phyloP scores from a whole-genome alignment of 2,888 invertebrate species.

The Aphodius sticticus region DNA sequence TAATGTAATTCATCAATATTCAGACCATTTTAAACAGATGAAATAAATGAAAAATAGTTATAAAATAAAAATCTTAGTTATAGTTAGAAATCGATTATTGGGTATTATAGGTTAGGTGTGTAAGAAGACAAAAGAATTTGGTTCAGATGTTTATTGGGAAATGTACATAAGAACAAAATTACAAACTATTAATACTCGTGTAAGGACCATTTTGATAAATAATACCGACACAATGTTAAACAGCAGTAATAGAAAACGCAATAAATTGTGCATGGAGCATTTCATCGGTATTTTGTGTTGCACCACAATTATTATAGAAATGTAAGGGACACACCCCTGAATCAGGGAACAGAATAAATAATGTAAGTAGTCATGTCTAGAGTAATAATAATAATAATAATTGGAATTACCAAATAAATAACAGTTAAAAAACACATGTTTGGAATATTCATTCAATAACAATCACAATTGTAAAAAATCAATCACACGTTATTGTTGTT shows the following conservation, averaged over 20 bases:
- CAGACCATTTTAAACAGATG: too few relatives aligned
- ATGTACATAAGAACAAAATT: conserved; percentile 6
- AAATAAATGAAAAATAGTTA: too few relatives aligned
- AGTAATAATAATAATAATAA: background rate
- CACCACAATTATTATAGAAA: background rate
- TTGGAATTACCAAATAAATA: background rate
- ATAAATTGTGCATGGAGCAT: background rate
- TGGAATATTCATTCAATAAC: conserved; percentile 4
- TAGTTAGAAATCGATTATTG: background rate
- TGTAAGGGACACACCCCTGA: background rate
- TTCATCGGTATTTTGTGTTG: background rate
- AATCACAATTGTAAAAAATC: background rate
- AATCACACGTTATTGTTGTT: background rate
- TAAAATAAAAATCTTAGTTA: too few relatives aligned
- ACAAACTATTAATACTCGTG: conserved; percentile 26
- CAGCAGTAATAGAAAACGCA: background rate
- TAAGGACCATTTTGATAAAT: conserved; percentile 10
- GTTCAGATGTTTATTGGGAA: background rate
- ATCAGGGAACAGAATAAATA: background rate
- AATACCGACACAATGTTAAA: conserved; percentile 4
- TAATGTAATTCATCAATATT: too few relatives aligned
- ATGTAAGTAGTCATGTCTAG: background rate
- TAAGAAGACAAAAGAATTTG: background rate
- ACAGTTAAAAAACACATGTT: background rate
- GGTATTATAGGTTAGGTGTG: background rate